Evolutionary conservation across 1,140 invertebrate species (phyloP).

Genomic region (Conus betulinus): DNA sequence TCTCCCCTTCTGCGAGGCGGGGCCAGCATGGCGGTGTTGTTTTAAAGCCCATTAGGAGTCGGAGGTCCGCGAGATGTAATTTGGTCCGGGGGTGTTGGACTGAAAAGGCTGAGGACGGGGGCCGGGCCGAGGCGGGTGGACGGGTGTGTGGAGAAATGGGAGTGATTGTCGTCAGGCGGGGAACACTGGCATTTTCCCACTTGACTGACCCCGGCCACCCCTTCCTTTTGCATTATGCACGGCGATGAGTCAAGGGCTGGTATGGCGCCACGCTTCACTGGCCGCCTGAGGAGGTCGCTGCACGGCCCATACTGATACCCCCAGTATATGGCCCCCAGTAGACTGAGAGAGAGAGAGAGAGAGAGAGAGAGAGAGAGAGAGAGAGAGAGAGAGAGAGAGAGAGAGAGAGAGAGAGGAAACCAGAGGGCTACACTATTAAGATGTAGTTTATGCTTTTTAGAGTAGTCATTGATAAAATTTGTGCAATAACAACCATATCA

Average conservation of each 20-base stretch:
- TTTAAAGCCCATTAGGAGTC: conserved; percentile 18
- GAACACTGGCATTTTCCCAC: conserved; percentile 22
- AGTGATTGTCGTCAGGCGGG: conserved; percentile 3
- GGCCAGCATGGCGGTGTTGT: conserved; percentile 23
- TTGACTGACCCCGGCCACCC: neutral
- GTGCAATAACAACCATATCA: no score
- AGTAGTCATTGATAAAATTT: no score
- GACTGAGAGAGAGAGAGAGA: neutral
- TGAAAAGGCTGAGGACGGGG: neutral
- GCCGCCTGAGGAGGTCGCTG: neutral
- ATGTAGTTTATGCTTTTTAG: no score
- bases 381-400: no score
- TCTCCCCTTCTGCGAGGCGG: no score
- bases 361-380: no score
- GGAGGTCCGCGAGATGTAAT: conserved; percentile 1
- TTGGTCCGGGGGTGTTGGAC: conserved; percentile 20
- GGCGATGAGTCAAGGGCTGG: conserved; percentile 17
- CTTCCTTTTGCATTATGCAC: conserved; percentile 29
- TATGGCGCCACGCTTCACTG: conserved; percentile 25
- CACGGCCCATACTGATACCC: neutral
- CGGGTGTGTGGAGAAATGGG: conserved; percentile 7
- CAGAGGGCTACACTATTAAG: no score
- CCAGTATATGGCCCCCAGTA: neutral
- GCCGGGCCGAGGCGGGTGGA: neutral
- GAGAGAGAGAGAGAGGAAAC: no score